Evolutionary conservation across 2,797 vertebrate species (phyloP), one percentile per base, ranked within the genome.

Genomic region (Darevskia mixta): DNA sequence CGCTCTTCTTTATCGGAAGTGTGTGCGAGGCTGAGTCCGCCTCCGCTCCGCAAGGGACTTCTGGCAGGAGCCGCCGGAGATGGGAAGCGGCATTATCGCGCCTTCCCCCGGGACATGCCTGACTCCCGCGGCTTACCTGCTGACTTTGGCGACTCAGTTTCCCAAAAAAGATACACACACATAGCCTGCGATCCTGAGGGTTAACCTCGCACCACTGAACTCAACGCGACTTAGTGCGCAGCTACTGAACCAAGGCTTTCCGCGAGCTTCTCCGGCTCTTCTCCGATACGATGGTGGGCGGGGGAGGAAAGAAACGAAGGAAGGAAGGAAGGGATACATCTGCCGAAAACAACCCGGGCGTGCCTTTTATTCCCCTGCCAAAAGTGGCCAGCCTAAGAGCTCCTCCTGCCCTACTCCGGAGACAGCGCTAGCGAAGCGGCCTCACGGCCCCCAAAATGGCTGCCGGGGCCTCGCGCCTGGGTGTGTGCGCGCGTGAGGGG

Each of bases 361-460:
- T 23, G 17, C 32, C 4, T 8, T 25, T 11, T 43, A 71, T 78
- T 49, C 8, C 76, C 25, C 38, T 27, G 23, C 25, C 10, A 9
- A 43, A 13, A 17, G 29, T 3, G 29, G 3, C 49, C 8, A 27
- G 27, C 27, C 43, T 17, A 78, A 3, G 43, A 5, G 27, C 20
- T 29, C 29, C 29, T 78, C 29, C 5, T 17, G 45, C 6, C 25
- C 29, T 9, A 20, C 29, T 8, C 49, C 49, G 49, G 13, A 9
- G 27, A 76, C 4, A 15, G 2, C 45, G 29, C 17, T 11, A 3
- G 1, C 29, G 10, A 29, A n/a, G 27, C 71, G 13, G n/a, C 18
- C 8, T 25, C 25, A 25, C 38, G 8, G 15, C 25, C 49, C 71
- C 64, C 75, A 77, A 88, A 78, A 88, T 88, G 87, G 75, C 87